These are phyloP conservation scores for Lucinisca nassula DNA, from an alignment of 2,888 invertebrate genomes.

Conservation along the genomic window DNA sequence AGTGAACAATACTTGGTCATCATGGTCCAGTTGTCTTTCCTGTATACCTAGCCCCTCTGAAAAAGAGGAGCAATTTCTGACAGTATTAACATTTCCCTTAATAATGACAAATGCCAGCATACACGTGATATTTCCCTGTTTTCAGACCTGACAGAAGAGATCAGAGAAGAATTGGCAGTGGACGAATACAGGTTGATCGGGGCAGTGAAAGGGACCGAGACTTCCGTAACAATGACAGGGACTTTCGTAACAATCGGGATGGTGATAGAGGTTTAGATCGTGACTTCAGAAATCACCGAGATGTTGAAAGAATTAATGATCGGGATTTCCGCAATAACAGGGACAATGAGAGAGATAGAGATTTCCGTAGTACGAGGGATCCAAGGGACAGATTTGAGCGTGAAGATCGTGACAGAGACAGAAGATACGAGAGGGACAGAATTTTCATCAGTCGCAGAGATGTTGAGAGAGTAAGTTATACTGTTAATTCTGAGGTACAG, in stretches of 20 bases:
- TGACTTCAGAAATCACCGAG: slow-evolving; percentile 7
- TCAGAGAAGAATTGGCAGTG: slow-evolving; percentile 93
- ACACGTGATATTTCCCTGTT: too few relatives aligned
- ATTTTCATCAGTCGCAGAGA: slow-evolving; percentile 61
- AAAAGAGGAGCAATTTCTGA: too few relatives aligned
- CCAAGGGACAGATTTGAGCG: slow-evolving; percentile 69
- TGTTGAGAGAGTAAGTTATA: slow-evolving; percentile 75
- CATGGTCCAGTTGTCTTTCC: too few relatives aligned
- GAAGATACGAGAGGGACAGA: slow-evolving; percentile 73
- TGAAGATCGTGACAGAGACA: slow-evolving; percentile 73
- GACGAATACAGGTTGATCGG: slow-evolving; percentile 92
- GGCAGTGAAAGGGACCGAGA: slow-evolving; percentile 87
- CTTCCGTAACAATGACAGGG: slow-evolving; percentile 44
- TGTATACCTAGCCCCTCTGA: too few relatives aligned
- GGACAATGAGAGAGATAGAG: slow-evolving; percentile 52
- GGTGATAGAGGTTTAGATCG: background rate
- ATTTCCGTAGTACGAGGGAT: slow-evolving; percentile 68
- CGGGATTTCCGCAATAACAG: slow-evolving; percentile 20
- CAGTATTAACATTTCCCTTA: too few relatives aligned
- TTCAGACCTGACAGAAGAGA: slow-evolving; percentile 67
- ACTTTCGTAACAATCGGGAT: slow-evolving; percentile 41
- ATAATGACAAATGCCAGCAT: too few relatives aligned
- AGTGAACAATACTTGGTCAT: too few relatives aligned
- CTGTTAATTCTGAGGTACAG: too few relatives aligned
- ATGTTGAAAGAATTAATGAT: slow-evolving; percentile 13